Evolutionary conservation across 2,113 vertebrate species (phyloP).

Genomic region (Urocitellus parryii): DNA sequence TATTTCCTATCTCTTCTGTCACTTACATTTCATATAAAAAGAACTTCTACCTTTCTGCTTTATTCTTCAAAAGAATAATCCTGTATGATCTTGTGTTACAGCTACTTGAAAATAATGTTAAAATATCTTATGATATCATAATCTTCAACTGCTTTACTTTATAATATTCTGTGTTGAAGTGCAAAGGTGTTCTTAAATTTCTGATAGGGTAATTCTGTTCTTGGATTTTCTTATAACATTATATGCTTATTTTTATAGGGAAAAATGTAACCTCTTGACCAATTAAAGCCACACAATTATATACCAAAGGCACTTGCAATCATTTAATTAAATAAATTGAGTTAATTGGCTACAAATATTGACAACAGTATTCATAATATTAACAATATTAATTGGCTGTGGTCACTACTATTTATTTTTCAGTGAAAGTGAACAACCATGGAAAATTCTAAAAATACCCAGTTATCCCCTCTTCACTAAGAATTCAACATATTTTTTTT

Average conservation of each 20-base stretch:
- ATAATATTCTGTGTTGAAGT: neutral
- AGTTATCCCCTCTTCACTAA: neutral
- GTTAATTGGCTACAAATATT: conserved; percentile 2
- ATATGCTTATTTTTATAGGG: too few species aligned
- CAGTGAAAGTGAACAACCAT: neutral
- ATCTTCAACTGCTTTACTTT: neutral
- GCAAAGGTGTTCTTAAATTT: conserved; percentile 31
- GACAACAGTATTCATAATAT: neutral
- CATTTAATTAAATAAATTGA: conserved; percentile 25
- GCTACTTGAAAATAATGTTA: conserved; percentile 28
- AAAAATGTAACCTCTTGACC: neutral
- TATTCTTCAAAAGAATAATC: conserved; percentile 9
- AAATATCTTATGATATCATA: neutral
- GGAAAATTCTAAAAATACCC: neutral
- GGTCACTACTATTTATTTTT: neutral
- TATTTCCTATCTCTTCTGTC: conserved; percentile 40
- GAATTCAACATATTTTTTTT: neutral
- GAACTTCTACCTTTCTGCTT: neutral
- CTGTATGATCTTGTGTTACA: neutral
- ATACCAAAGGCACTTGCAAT: conserved; percentile 1
- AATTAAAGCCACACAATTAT: conserved; percentile 34
- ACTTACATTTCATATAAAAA: neutral
- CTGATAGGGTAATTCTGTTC: neutral
- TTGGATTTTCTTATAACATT: conserved; percentile 44
- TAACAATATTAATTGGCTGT: neutral